These are phyloP conservation scores for Parapsyche elsis DNA, from an alignment of 1,140 invertebrate species.

Conservation along the genomic window DNA sequence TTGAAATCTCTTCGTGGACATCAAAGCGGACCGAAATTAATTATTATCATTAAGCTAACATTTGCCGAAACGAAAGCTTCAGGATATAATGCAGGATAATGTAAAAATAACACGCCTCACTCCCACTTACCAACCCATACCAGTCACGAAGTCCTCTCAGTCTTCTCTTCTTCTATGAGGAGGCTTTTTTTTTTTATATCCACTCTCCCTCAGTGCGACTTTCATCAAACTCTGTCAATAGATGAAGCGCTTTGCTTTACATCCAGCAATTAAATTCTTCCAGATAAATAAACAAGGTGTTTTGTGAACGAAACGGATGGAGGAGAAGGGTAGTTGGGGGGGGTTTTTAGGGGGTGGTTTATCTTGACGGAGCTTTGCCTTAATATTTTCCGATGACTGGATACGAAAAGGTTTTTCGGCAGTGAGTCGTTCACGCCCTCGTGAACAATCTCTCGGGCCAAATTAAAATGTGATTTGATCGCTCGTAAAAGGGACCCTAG, in stretches of 20 bases:
- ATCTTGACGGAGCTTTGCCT: slow-evolving; percentile 35
- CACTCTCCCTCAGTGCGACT: not conserved
- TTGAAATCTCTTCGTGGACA: slow-evolving; percentile 43
- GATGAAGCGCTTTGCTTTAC: slow-evolving; percentile 47
- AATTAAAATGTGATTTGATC: slow-evolving; percentile 33
- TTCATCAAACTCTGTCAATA: slow-evolving; percentile 48
- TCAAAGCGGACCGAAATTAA: slow-evolving; percentile 49
- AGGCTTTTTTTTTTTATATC: not conserved
- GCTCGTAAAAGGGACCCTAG: slow-evolving; percentile 2
- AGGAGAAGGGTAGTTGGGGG: too few relatives aligned
- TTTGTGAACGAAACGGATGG: not conserved
- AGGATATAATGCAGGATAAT: slow-evolving; percentile 36
- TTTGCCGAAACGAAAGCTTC: slow-evolving; percentile 29
- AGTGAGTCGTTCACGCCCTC: slow-evolving; percentile 18
- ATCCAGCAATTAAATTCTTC: slow-evolving; percentile 54
- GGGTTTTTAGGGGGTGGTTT: slow-evolving; percentile 13
- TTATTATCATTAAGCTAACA: slow-evolving; percentile 49
- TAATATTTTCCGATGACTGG: slow-evolving; percentile 40
- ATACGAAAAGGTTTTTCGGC: slow-evolving; percentile 30
- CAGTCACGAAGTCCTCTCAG: not conserved
- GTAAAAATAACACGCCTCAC: slow-evolving; percentile 35
- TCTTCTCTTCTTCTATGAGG: not conserved
- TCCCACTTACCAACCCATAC: not conserved
- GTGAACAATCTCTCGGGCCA: slow-evolving; percentile 29
- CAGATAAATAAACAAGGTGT: slow-evolving; percentile 49